Evolutionary conservation across 2,797 vertebrate genomes (phyloP), one percentile per base, ranked within the genome.

Genomic region (Siniperca scherzeri): DNA sequence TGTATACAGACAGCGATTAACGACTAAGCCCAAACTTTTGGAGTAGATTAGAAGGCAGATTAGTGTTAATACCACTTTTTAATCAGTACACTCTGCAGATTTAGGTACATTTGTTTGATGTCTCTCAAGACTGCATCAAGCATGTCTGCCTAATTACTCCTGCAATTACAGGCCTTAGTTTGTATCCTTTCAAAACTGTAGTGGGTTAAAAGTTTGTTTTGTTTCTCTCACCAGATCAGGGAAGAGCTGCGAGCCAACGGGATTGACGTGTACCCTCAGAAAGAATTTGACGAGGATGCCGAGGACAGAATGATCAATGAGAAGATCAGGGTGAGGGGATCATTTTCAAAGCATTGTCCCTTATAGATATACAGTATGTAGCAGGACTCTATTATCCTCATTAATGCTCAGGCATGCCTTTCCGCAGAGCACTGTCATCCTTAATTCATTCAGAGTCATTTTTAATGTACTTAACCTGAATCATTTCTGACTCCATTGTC

Each of bases 231-330:
- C 40, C 84, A 99, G 98, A 99, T 99, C 94, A 97, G 97, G 33
- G 97, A 98, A 3, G 98, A 99, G 89, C 96, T 99, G 66, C 96
- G 97, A 46, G 97, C 97, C 93, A 97, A 99, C 0, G 98, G 97
- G 68, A 99, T 99, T 0, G 97, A 98, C 0, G 97, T 99, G 68
- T 99, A 99, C 81, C 98, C 98, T 16, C 98, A 99, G 95, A 99
- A 98, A 84, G 97, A 98, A 89, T 99, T 99, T 84, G 98, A 99
- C 3, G 98, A 99, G 87, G 98, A 99, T 36, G 92, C 97, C 0
- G 98, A 99, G 87, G 98, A 99, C 94, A 92, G 97, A 74, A 94
- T 97, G 91, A 97, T 98, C 84, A 99, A 99, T 0, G 98, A 99
- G 85, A 99, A 99, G 90, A 99, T 99, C 92, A 96, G 98, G 92